Evolutionary conservation across 2,797 vertebrate species (phyloP), one percentile per base, ranked within the genome.

Genomic region (Peromyscus attwateri): DNA sequence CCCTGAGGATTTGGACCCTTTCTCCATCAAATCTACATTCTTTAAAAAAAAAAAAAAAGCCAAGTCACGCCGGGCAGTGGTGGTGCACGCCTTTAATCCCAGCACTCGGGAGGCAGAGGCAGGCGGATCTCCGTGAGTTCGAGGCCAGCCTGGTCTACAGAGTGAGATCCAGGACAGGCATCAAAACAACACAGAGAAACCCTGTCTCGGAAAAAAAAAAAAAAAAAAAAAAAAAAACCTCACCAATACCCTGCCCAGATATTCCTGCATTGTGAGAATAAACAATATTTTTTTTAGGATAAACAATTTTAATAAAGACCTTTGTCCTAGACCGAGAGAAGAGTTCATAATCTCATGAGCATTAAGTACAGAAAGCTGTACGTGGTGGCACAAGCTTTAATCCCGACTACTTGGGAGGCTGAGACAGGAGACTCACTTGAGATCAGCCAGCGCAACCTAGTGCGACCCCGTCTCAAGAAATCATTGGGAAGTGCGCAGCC

Each of bases 241-340:
- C 91, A 29, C 12, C 91, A 0, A 62, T 92, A 92, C 68, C 77
- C 34, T 82, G 0, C 64, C 29, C 2, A 3, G 21, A 40, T 79
- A 31, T 68, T 79, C 29, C 97, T 96, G 93, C 73, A 82, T 75
- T 96, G 46, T 92, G 87, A 87, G 12, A 52, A 52, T 52, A 52
- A 52, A 52, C 46, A 52, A 52, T 52, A 12, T 49, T 49, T 49
- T 52, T 52, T 52, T 52, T 12, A 52, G 92, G 94, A 87, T 71
- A 27, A 95, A 66, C 46, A 31, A 66, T 85, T 97, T 88, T 68
- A 84, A 82, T 57, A 83, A 94, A 89, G 82, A 57, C 64, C 89
- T 96, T 94, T 95, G 73, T 81, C 95, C 71, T 96, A 92, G 43
- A 40, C 79, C 92, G 27, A 92, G 87, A 85, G 62, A 85, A 73